Percentiles rank a stretch among this genome's conserved stretches.
These are phyloP conservation scores for Paramormyrops kingsleyae DNA, from an alignment of 2,113 vertebrate species.

Conservation along the genomic window DNA sequence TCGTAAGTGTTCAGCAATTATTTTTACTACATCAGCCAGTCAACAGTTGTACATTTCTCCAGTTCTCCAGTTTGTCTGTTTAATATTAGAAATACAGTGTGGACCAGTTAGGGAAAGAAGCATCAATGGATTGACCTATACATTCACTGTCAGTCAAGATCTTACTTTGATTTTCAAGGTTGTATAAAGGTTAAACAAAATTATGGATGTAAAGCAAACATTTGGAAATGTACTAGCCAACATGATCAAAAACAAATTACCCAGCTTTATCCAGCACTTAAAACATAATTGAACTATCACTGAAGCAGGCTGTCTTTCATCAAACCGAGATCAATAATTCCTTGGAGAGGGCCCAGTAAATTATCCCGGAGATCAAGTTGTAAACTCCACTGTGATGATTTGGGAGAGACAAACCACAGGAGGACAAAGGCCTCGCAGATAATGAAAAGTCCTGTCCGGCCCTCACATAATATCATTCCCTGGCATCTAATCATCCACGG, in stretches of 20 bases:
- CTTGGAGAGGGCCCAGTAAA: constrained; percentile 42
- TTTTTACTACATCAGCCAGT: neutral
- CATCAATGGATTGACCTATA: neutral
- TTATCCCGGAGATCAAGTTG: constrained; percentile 45
- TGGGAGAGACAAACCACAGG: constrained; percentile 33
- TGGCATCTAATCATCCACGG: constrained; percentile 39
- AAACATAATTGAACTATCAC: constrained; percentile 45
- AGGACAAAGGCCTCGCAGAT: constrained; percentile 36
- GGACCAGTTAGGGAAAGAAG: neutral
- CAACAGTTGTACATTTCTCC: neutral
- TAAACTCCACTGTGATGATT: constrained; percentile 33
- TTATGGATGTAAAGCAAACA: constrained; percentile 34
- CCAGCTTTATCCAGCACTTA: constrained; percentile 32
- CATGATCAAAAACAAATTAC: constrained; percentile 48
- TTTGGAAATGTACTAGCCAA: constrained; percentile 38
- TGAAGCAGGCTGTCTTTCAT: constrained; percentile 47
- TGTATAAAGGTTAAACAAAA: constrained; percentile 16
- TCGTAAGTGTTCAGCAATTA: neutral
- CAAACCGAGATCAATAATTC: constrained; percentile 52
- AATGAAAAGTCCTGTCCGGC: constrained; percentile 46
- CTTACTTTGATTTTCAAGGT: constrained; percentile 9
- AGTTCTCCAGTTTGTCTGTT: neutral
- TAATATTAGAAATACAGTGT: neutral
- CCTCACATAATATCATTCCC: constrained; percentile 39
- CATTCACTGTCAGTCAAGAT: constrained; percentile 13